These are phyloP conservation scores for Monoplex corrugatus DNA, from an alignment of 2,888 invertebrate genomes.

Conservation along the genomic window DNA sequence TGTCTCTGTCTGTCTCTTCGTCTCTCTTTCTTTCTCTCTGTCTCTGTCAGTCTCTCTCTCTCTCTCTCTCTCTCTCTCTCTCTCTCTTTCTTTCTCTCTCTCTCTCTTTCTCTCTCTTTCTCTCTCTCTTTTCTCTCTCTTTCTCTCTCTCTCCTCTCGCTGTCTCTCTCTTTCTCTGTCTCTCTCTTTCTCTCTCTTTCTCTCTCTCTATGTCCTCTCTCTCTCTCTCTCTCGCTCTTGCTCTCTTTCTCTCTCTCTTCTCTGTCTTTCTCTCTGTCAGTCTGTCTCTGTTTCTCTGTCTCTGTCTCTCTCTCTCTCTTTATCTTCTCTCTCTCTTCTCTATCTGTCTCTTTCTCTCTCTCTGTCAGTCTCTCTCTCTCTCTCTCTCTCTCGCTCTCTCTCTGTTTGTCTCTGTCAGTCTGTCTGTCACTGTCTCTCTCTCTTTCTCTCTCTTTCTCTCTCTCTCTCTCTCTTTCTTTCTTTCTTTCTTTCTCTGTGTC, in stretches of 20 bases:
- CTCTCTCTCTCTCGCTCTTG: neutral
- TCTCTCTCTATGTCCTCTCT: neutral
- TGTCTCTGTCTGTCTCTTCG: neutral
- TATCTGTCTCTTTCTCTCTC: neutral
- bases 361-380: neutral
- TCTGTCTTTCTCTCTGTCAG: neutral
- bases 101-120: conserved; percentile 22
- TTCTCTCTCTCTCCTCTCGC: too few species aligned
- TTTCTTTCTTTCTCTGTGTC: neutral
- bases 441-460: neutral
- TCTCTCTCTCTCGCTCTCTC: neutral
- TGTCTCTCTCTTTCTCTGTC: too few species aligned
- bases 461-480: neutral
- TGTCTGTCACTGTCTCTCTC: neutral
- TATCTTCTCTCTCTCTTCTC: neutral
- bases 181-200: neutral
- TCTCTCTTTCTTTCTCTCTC: conserved; percentile 17
- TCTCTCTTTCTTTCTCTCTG: neutral
- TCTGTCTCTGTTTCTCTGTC: neutral
- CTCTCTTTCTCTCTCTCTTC: neutral
- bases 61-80: conserved; percentile 17
- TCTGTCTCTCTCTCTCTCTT: neutral
- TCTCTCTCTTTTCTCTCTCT: neutral
- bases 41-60: neutral
- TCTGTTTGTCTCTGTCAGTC: neutral